Percentiles rank a stretch among this genome's conserved stretches.
phyloP scores from a whole-genome alignment of 2,888 invertebrate species.

The Leistus spinibarbis region DNA sequence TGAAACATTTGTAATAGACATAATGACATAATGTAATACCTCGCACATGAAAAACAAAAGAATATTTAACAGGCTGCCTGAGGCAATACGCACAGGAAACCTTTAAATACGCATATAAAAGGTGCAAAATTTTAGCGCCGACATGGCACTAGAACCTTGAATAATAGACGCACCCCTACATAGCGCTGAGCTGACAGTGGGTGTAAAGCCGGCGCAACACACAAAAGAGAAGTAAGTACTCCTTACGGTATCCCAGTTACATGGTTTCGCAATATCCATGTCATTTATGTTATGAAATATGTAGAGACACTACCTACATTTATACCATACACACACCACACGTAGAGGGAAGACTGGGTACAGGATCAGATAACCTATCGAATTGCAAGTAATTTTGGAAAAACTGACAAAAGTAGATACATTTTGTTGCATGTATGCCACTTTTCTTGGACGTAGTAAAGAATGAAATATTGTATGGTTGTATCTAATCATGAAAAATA shows the following conservation, averaged over 20 bases:
- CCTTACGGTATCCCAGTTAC: constrained; percentile 22
- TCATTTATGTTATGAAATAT: constrained; percentile 37
- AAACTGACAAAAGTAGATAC: too few species aligned
- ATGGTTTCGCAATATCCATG: constrained; percentile 37
- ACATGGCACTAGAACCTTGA: background rate
- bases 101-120: background rate
- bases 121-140: background rate
- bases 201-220: background rate
- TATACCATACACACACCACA: background rate
- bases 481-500: too few species aligned
- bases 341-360: too few species aligned
- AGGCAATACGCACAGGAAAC: background rate
- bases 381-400: too few species aligned
- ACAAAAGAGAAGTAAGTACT: constrained; percentile 36
- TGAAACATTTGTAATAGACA: background rate
- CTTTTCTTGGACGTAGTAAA: too few species aligned
- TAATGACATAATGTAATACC: background rate
- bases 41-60: background rate
- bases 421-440: too few species aligned
- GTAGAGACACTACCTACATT: constrained; percentile 1
- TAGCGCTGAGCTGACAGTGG: background rate
- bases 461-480: too few species aligned
- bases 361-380: too few species aligned
- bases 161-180: background rate
- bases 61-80: background rate